Conservation (phyloP, 2,113 vertebrate genomes). For the Grantiella picta region DNA sequence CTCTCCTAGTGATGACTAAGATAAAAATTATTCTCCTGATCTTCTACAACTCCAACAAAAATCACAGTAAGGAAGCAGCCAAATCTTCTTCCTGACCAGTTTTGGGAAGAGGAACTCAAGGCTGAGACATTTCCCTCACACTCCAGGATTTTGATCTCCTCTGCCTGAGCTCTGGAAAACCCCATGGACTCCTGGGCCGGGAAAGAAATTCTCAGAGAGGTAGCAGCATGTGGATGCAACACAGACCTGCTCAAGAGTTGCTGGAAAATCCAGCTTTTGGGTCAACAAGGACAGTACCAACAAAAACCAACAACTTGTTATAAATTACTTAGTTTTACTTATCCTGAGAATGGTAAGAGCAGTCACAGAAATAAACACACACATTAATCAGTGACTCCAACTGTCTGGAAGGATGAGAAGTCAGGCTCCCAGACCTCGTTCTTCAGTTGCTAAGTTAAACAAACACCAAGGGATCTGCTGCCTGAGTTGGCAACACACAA, state of each 20-base stretch:
- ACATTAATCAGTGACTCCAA: neutral
- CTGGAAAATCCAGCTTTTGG: neutral
- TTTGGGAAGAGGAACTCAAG: neutral
- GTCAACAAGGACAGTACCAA: neutral
- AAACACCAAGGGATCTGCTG: neutral
- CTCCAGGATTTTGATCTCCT: neutral
- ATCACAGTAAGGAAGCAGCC: neutral
- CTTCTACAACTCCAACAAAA: neutral
- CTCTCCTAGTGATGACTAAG: neutral
- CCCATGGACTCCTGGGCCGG: neutral
- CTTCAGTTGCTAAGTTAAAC: neutral
- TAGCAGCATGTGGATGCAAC: accelerated
- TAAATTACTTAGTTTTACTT: neutral
- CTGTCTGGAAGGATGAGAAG: neutral
- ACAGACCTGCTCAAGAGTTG: neutral
- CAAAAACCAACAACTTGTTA: neutral
- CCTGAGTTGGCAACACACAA: neutral
- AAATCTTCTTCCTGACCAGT: neutral
- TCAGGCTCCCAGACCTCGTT: neutral
- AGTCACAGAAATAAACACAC: neutral
- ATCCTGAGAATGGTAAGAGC: neutral
- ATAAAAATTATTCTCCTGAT: neutral
- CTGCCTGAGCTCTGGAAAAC: neutral
- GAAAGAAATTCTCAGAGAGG: neutral
- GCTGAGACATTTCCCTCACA: neutral